Percentiles rank a stretch among this genome's conserved stretches.
Evolutionary conservation across 2,113 vertebrate genomes (phyloP).

Genomic region (Gymnogyps californianus): DNA sequence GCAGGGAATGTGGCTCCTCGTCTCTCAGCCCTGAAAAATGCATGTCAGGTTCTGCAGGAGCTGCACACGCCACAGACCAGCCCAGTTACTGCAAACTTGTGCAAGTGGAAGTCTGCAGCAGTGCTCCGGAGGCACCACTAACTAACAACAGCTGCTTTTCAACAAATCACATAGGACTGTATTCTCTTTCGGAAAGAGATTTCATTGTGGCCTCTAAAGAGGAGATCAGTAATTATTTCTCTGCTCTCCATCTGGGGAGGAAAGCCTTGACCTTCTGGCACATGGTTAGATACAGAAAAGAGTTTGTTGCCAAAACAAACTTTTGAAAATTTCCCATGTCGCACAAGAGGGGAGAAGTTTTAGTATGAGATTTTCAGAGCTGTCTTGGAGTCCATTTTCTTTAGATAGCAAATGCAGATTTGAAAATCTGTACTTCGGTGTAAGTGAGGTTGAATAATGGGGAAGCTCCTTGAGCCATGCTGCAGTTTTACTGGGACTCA

Average conservation of each 20-base stretch:
- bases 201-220: background rate
- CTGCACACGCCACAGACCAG: background rate
- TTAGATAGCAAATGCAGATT: background rate
- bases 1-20: background rate
- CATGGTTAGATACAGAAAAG: background rate
- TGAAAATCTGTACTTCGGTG: background rate
- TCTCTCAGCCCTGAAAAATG: background rate
- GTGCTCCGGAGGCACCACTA: background rate
- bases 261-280: slow-evolving; percentile 28
- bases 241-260: background rate
- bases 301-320: slow-evolving; percentile 22
- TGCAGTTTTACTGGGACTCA: background rate
- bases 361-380: background rate
- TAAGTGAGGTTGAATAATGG: background rate
- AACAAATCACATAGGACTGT: background rate
- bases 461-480: background rate
- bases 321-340: background rate
- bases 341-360: background rate
- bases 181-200: background rate
- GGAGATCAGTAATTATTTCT: background rate
- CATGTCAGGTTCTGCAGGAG: background rate
- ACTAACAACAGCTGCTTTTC: background rate
- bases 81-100: background rate
- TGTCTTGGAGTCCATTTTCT: background rate
- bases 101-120: background rate